Evolutionary conservation across 92 coral and sea anemone species (phyloP).

Genomic region (Muricea muricata): DNA sequence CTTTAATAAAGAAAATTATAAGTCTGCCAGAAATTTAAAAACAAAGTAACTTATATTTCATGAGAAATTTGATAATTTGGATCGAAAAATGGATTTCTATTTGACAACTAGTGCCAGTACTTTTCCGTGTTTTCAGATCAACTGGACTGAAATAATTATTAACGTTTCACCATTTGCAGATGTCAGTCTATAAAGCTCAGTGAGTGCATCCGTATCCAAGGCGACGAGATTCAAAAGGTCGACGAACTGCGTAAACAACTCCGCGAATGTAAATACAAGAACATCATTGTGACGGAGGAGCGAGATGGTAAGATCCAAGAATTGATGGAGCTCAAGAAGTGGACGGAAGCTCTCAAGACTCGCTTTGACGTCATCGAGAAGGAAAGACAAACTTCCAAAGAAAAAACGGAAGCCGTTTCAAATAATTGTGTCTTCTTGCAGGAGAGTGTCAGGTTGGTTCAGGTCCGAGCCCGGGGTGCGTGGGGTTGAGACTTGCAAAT

Average conservation of each 20-base stretch:
- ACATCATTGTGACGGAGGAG: constrained; percentile 59
- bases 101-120: no score
- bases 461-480: no score
- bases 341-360: constrained; percentile 81
- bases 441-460: constrained; percentile 52
- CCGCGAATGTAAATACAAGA: constrained; percentile 63
- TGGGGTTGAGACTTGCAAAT: no score
- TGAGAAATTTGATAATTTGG: no score
- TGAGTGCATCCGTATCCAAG: constrained; percentile 66
- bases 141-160: no score
- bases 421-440: constrained; percentile 80
- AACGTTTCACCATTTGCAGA: background rate
- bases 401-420: constrained; percentile 81
- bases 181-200: constrained; percentile 67
- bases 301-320: constrained; percentile 56
- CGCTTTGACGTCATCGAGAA: constrained; percentile 70
- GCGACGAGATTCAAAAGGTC: constrained; percentile 57
- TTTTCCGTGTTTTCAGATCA: no score
- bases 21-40: no score
- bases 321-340: constrained; percentile 73
- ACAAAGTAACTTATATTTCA: no score
- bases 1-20: no score
- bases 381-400: constrained; percentile 73
- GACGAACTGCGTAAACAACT: constrained; percentile 56
- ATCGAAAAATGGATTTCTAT: no score